Conservation (phyloP, 2,888 invertebrate species). For the Conistra vaccinii region DNA sequence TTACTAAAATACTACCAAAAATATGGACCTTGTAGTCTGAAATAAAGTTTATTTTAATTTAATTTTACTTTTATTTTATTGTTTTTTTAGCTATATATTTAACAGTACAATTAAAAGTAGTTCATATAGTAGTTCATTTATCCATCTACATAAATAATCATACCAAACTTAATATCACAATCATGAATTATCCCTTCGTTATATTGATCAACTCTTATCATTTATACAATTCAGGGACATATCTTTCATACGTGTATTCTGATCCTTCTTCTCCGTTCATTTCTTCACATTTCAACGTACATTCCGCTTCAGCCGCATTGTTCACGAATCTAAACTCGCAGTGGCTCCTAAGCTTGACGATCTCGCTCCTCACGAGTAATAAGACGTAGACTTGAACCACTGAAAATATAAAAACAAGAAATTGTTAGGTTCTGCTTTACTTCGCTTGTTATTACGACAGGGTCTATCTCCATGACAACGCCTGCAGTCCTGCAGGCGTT, state of each 20-base stretch:
- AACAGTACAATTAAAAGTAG: background rate
- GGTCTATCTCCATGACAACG: background rate
- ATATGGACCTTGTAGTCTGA: no score
- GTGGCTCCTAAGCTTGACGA: conserved; percentile 26
- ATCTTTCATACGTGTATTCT: conserved; percentile 23
- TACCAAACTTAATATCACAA: conserved; percentile 9
- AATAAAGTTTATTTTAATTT: no score
- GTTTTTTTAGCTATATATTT: no score
- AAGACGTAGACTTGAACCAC: conserved; percentile 30
- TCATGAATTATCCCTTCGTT: background rate
- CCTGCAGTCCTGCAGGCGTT: background rate
- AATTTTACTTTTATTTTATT: no score
- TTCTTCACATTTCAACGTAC: conserved; percentile 29
- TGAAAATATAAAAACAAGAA: conserved; percentile 5
- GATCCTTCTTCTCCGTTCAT: background rate
- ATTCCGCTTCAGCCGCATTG: conserved; percentile 26
- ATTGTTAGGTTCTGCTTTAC: background rate
- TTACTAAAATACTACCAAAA: no score
- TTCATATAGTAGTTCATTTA: background rate
- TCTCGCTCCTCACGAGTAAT: conserved; percentile 35
- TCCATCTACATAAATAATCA: no score
- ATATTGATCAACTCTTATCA: background rate
- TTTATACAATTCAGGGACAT: conserved; percentile 8
- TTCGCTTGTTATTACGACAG: background rate
- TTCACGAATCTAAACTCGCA: conserved; percentile 36